Evolutionary conservation across 30 jellyfish, hydroid and myxozoan species (phyloP), one percentile per base, ranked within the genome.

Genomic region (Phacellophora camtschatica): DNA sequence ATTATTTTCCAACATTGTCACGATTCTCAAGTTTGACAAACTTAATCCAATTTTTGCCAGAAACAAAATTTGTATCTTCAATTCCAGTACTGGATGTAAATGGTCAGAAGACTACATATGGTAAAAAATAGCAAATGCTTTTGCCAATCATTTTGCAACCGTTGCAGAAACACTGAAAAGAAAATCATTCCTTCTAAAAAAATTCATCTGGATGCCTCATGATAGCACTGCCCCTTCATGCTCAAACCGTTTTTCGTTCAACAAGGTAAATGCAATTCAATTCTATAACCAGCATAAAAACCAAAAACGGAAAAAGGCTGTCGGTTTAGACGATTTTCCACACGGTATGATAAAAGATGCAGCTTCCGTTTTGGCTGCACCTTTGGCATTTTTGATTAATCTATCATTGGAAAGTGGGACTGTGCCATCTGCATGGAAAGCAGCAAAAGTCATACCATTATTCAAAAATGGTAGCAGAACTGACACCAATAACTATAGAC

Each of bases 391-490:
- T 51, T 13, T 58, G 31, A 48, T 66, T 23, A 81, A 66, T 36
- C 12, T 81, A 39, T 81, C 88, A 41, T 20, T 81, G 41, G 30
- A 67, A 37, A 58, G 88, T 3, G 84, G 92, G 30, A 18, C 35
- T 19, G 88, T 76, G 18, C 92, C 96, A 66, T 39, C 96, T 31
- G 72, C 43, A 27, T 77, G 77, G 92, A 86, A 86, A 77, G 57
- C 39, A 58, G 84, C 96, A 7, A 76, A 67, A 66, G 93, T 77
- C 9, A 66, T 86, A 37, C 96, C 90, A 28, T n/a, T 74, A 11
- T 66, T 61, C 36, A 76, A 76, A 67, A 36, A 41, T 8, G 96
- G 91, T 5, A 55, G 37, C 71, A 66, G 39, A 63, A 25, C 85
- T n/a, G 92, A 75, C 39, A 1, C 32, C 34, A 87, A 64, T 35